Evolutionary conservation across 2,888 invertebrate species (phyloP).

Genomic region (Meganola albula): DNA sequence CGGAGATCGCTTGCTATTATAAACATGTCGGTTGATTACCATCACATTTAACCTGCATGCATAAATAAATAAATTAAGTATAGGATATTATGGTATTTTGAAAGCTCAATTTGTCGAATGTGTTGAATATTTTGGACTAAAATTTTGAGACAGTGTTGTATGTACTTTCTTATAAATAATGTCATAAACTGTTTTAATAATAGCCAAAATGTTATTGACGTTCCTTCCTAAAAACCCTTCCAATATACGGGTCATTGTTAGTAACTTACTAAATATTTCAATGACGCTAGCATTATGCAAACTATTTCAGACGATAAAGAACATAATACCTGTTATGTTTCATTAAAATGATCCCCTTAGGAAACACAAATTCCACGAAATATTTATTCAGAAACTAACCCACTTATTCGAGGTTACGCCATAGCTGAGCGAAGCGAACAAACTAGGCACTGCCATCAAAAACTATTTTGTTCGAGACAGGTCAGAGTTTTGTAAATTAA

Average conservation of each 20-base stretch:
- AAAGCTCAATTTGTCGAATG: too few species aligned
- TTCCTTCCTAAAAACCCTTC: too few species aligned
- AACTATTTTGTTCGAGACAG: conserved; percentile 60
- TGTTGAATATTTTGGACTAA: too few species aligned
- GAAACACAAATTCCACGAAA: conserved; percentile 31
- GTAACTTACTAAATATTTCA: conserved; percentile 13
- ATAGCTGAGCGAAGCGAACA: conserved; percentile 28
- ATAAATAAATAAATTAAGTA: too few species aligned
- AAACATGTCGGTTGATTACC: conserved; percentile 60
- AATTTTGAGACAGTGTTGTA: too few species aligned
- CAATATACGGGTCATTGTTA: too few species aligned
- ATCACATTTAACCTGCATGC: conserved; percentile 45
- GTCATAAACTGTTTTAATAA: too few species aligned
- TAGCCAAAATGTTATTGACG: too few species aligned
- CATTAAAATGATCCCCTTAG: conserved; percentile 31
- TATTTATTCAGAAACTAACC: conserved; percentile 35
- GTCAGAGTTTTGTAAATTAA: conserved; percentile 72
- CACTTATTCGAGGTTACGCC: conserved; percentile 30
- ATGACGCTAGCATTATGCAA: conserved; percentile 27
- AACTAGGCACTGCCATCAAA: conserved; percentile 48
- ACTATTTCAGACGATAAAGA: conserved; percentile 23
- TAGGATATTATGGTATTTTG: too few species aligned
- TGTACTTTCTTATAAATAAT: too few species aligned
- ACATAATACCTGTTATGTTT: conserved; percentile 29
- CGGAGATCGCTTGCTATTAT: conserved; percentile 55